Base-by-base conservation (phyloP, 2,888 invertebrate species). In the Neoascia interrupta region DNA sequence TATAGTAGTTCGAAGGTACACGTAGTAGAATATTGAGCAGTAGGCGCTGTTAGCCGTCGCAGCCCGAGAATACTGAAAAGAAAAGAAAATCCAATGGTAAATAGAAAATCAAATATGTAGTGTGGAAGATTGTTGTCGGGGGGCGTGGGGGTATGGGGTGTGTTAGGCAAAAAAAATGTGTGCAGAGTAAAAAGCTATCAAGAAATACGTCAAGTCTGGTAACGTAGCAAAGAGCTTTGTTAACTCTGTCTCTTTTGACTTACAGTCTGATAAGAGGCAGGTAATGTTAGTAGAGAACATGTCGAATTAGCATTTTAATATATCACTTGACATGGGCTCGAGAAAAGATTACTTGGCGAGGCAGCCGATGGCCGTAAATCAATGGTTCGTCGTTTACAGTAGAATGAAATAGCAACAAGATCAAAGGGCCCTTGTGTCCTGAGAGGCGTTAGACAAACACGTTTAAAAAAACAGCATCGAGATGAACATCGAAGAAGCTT, bases 141-240 rank as follows among this genome's bases (percentile, higher is more conserved):
- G 31, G n/a, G 26, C 26, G 8, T 5, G 31, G 10, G 31, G 31
- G n/a, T n/a, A 86, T 84, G 5, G 86, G 83, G 4, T 86, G 84
- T 3, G 86, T 85, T 8, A 85, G 84, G 23, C 8, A 85, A 84
- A 61, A 83, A 85, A 41, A 85, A 87, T 47, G 36, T 47, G 39
- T 49, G 39, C 39, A 51, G 39, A 13, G 63, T 21, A 10, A 16
- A 53, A 53, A 43, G 34, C 51, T 53, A 41, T 53, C 34, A 84
- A 19, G 85, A 86, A 61, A 86, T 28, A 66, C 37, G 54, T 66
- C 28, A 47, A 37, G 31, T 34, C 39, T 13, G 56, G 15, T 47
- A 47, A 31, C 15, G 18, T 21, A 41, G 13, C 51, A 11, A 36
- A 70, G 58, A 64, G 45, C 64, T 53, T 58, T 66, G 58, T 60